A percentile compares a stretch with the other conserved stretches of the same genome.
These are phyloP conservation scores for Ochlodes sylvanus DNA, from an alignment of 2,888 invertebrate genomes.

Conservation along the genomic window DNA sequence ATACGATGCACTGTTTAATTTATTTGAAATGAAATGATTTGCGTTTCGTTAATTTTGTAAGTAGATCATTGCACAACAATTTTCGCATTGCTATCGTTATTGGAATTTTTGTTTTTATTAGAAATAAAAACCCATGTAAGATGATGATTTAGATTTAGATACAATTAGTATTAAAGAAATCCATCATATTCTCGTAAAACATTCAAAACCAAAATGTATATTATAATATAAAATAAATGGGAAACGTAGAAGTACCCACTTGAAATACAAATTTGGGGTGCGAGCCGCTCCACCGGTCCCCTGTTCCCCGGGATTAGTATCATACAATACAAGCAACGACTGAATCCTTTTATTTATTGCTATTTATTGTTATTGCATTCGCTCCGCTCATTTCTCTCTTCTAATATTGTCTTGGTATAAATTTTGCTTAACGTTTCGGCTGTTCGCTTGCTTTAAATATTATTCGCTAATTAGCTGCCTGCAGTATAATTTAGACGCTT, in stretches of 20 bases:
- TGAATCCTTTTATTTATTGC: slow-evolving; percentile 86
- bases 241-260: not conserved
- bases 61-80: too few species aligned
- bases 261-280: slow-evolving; percentile 6
- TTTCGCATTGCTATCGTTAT: too few species aligned
- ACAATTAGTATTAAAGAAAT: too few species aligned
- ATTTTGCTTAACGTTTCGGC: slow-evolving; percentile 76
- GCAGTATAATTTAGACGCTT: slow-evolving; percentile 48
- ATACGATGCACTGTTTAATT: too few species aligned
- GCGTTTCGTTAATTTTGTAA: too few species aligned
- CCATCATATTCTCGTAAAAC: too few species aligned
- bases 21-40: too few species aligned
- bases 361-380: slow-evolving; percentile 86
- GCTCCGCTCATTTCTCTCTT: slow-evolving; percentile 78
- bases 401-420: slow-evolving; percentile 83
- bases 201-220: too few species aligned
- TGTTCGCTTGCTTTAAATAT: slow-evolving; percentile 74
- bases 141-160: too few species aligned
- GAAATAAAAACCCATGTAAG: too few species aligned
- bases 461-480: slow-evolving; percentile 70
- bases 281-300: slow-evolving; percentile 57
- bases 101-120: too few species aligned
- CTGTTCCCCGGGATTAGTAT: slow-evolving; percentile 74
- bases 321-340: slow-evolving; percentile 85
- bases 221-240: not conserved